Base-by-base conservation (phyloP, 2,888 invertebrate genomes). In the Drosophila antonietae region DNA sequence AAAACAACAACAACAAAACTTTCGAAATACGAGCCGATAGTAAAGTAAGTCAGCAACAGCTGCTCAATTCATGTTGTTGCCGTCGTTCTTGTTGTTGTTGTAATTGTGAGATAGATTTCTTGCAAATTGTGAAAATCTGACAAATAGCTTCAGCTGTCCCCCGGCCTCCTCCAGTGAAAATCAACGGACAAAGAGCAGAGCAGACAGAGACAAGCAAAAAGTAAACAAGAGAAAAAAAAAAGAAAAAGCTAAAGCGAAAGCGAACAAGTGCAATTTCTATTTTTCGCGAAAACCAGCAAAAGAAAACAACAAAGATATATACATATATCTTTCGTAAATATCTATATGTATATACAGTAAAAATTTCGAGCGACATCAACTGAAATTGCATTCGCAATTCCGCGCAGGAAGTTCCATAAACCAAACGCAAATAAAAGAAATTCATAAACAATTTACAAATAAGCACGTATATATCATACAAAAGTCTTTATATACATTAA, bases 41-140 rank as follows among this genome's bases (percentile, higher is more conserved):
- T 75, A 90, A 90, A 90, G 80, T 86, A 90, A 90, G 77, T 75
- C 89, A 83, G 74, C 75, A 51, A 53, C 73, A 73, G 61, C 66
- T 78, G 81, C 74, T 53, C 7, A 6, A 28, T 28, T 6, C 28
- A 28, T 18, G 15, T 8, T 15, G 15, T 10, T 6, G 6, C 0
- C 7, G 15, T 2, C 1, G 28, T 28, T n/a, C 9, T 47, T 31
- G 76, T 81, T 56, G 56, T 69, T 56, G 39, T 68, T 66, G 68
- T 56, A 78, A 65, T 51, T 59, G 57, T 60, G 37, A 74, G 64
- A 68, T 78, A 68, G 47, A 60, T 56, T 53, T 61, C 55, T 79
- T 64, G 75, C 66, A 56, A 67, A 65, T 81, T 84, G 81, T 81
- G 80, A 74, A 80, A 85, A 65, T 47, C 23, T 46, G 55, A 78